These are phyloP conservation scores for Silurus lanzhouensis DNA, from an alignment of 2,797 vertebrate genomes.

Conservation along the genomic window DNA sequence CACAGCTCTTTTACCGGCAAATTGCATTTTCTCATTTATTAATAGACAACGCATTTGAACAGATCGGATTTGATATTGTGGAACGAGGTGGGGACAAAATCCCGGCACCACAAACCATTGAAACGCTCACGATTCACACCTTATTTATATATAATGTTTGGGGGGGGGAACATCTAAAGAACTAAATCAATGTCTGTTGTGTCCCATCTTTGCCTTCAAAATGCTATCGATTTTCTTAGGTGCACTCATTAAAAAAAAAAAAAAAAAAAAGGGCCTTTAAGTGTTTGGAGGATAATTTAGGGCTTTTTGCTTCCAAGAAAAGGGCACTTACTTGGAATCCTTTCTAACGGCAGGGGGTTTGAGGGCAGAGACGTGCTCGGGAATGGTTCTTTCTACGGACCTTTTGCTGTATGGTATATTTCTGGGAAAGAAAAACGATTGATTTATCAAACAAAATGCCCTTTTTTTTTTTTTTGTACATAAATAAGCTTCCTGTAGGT, in stretches of 20 bases:
- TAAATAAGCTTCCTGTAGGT: not conserved
- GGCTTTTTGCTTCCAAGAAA: slow-evolving; percentile 5
- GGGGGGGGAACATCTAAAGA: not conserved
- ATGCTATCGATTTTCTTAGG: not conserved
- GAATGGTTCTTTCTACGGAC: not conserved
- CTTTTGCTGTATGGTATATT: not conserved
- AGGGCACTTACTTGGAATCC: not conserved
- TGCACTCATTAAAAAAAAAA: not conserved
- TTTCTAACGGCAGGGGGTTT: not conserved
- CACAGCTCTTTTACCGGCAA: not conserved
- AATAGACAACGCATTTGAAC: not conserved
- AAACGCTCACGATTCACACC: too few relatives aligned
- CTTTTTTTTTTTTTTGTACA: not conserved
- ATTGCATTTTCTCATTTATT: not conserved
- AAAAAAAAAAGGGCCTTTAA: not conserved
- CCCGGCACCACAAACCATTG: too few relatives aligned
- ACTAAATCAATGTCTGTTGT: not conserved
- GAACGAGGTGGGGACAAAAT: not conserved
- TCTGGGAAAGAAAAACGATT: not conserved
- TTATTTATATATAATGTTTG: too few relatives aligned
- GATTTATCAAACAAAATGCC: not conserved
- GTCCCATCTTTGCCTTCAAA: not conserved
- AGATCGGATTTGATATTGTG: not conserved
- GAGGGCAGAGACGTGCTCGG: not conserved
- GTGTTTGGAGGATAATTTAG: not conserved